Base-by-base conservation (phyloP, 2,888 invertebrate species). In the Hypercompe scribonia region DNA sequence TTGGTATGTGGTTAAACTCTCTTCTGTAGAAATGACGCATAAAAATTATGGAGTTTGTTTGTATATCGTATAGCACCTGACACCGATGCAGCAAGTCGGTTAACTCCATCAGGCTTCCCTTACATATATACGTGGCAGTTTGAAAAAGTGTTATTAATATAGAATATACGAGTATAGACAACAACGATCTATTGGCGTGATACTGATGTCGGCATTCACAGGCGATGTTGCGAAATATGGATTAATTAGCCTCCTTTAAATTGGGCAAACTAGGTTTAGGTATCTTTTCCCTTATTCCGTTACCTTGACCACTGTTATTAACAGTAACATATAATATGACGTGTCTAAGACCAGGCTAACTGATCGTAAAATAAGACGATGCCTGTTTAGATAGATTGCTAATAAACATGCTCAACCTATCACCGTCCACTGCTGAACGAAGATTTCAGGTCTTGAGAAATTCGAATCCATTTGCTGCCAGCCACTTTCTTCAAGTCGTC, bases 1-100 rank as follows among this genome's bases (percentile, higher is more conserved):
- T 90, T 71, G 89, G 93, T 92, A 81, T 65, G 86, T 82, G 31
- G 18, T 31, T 18, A 31, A 61, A 61, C 31, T 61, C 18, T 2
- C 31, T 18, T 28, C 58, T 61, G 54, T n/a, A 28, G 13, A 28
- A 28, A 58, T 7, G 15, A 18, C 18, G 7, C 18, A 61, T 7
- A 18, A 31, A 61, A 7, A 8, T 0, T 31, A n/a, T 24, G 10
- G 10, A n/a, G n/a, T n/a, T n/a, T 54, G 50, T 54, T 54, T 54
- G 11, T 54, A 50, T 50, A 24, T 24, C 8, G 0, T 54, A 54
- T 54, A n/a, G n/a, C n/a, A 24, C 8, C 18, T 46, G 50, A 50
- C 50, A 50, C 24, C 3, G 50, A 24, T 7, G 5, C 50, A n/a
- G 11, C 13, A 11, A 3, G 13, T n/a, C 54, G n/a, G n/a, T 54